phyloP scores from a whole-genome alignment of 2,797 vertebrate species.

The Schizopygopsis pylzovi region DNA sequence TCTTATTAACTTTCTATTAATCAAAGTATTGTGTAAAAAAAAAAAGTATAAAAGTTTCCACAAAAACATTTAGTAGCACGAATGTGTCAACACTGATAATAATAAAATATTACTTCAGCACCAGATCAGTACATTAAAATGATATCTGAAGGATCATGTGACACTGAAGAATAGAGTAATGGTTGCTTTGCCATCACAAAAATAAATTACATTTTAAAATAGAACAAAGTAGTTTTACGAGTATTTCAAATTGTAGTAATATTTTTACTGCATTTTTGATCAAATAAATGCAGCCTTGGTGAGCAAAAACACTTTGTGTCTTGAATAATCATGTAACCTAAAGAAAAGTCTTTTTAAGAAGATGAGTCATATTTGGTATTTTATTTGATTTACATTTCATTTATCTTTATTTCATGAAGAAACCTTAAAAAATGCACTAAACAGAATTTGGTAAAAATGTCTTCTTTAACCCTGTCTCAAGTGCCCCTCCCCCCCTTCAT shows the following conservation, averaged over 20 bases:
- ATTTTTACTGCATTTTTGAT: not conserved
- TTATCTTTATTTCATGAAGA: conserved; percentile 81
- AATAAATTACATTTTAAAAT: not conserved
- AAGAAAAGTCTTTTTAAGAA: conserved; percentile 40
- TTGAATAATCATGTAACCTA: not conserved
- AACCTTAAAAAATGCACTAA: conserved; percentile 67
- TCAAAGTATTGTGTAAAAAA: not conserved
- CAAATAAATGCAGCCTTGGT: not conserved
- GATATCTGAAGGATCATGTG: not conserved
- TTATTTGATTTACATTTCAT: conserved; percentile 65
- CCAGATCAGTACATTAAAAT: not conserved
- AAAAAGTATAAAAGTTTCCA: not conserved
- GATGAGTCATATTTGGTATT: conserved; percentile 47
- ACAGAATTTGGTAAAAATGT: conserved; percentile 48
- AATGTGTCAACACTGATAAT: not conserved
- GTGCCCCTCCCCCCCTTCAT: conserved; percentile 5
- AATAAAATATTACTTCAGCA: not conserved
- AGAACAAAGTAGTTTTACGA: not conserved
- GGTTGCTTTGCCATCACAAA: not conserved
- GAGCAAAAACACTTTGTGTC: not conserved
- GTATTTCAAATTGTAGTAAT: not conserved
- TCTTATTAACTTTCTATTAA: not conserved
- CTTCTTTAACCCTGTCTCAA: conserved; percentile 31
- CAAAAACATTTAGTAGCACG: too few species aligned
- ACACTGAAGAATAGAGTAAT: not conserved